Percentiles rank a stretch among this genome's conserved stretches.
These are phyloP conservation scores for Hestina assimilis DNA, from an alignment of 1,140 invertebrate genomes.

Conservation along the genomic window DNA sequence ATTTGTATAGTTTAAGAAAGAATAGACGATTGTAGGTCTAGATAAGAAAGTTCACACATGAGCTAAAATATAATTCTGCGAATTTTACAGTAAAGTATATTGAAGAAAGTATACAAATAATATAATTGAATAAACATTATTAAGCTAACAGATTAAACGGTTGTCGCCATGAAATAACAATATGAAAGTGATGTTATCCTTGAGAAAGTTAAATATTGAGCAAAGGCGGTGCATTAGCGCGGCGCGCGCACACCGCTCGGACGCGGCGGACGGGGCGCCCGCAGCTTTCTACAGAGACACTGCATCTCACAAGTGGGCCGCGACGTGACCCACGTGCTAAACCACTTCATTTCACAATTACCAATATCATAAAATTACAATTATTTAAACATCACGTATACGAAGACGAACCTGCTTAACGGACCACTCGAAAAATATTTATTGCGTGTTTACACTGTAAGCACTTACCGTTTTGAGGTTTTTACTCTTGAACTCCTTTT, in stretches of 20 bases:
- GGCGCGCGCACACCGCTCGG: not conserved
- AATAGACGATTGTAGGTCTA: no score
- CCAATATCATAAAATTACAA: conserved; percentile 7
- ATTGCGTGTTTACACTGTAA: not conserved
- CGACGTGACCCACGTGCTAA: conserved; percentile 26
- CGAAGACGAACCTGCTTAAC: no score
- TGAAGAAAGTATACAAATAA: not conserved
- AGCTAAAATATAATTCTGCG: no score
- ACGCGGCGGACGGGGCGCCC: not conserved
- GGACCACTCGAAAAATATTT: no score
- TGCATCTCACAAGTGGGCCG: conserved; percentile 33
- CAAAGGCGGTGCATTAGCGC: conserved; percentile 38
- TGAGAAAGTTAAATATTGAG: conserved; percentile 56
- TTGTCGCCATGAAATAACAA: conserved; percentile 14
- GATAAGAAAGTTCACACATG: no score
- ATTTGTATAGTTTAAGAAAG: no score
- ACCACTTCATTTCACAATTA: conserved; percentile 11
- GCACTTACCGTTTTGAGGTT: no score
- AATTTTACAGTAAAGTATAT: no score
- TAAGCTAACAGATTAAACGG: conserved; percentile 19
- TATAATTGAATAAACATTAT: not conserved
- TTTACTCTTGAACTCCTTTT: no score
- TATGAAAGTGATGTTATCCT: conserved; percentile 49
- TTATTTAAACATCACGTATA: not conserved
- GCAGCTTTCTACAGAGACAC: conserved; percentile 27